phyloP scores from a whole-genome alignment of 2,113 vertebrate genomes.

The Ptyas mucosa region DNA sequence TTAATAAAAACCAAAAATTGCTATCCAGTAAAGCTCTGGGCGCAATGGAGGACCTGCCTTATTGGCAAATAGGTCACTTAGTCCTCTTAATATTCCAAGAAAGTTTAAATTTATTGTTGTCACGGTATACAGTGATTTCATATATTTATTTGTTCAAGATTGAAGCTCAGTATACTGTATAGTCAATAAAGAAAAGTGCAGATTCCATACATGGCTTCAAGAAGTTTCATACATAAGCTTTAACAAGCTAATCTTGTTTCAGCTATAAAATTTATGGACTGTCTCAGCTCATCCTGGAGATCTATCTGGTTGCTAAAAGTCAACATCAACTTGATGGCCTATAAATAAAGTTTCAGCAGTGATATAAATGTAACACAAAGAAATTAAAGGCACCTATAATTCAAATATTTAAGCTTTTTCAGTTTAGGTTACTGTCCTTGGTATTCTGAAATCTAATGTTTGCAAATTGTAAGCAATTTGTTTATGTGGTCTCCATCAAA shows the following conservation, averaged over 20 bases:
- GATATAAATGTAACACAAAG: neutral
- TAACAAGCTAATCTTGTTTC: neutral
- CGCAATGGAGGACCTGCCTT: neutral
- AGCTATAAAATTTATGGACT: neutral
- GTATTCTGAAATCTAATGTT: neutral
- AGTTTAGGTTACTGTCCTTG: neutral
- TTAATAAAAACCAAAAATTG: neutral
- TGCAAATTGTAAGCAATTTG: neutral
- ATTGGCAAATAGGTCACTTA: neutral
- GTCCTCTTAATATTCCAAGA: neutral
- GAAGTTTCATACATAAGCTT: neutral
- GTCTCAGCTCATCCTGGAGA: neutral
- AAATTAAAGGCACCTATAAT: neutral
- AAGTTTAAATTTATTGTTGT: no score
- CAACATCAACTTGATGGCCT: neutral
- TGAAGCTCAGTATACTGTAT: neutral
- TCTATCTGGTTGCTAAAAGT: neutral
- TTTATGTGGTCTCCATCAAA: neutral
- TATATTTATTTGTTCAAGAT: neutral
- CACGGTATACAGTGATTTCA: neutral
- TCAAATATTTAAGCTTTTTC: neutral
- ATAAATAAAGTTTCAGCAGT: neutral
- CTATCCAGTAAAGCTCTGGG: neutral
- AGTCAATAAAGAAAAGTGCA: constrained; percentile 11
- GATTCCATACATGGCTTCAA: neutral